Conservation (phyloP, 2,797 vertebrate species). For the Labeo calbasu region DNA sequence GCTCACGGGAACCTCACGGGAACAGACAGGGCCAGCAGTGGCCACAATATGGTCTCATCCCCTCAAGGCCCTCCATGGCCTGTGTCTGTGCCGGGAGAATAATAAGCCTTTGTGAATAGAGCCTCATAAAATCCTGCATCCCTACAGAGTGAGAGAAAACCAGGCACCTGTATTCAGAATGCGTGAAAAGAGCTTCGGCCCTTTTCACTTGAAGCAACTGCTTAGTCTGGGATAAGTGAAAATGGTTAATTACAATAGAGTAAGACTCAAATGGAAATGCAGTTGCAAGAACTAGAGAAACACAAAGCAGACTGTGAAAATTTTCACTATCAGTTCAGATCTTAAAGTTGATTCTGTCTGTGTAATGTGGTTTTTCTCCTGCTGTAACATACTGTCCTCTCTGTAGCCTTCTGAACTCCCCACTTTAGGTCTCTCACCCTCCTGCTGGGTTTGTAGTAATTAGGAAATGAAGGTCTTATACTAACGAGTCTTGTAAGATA, state of each 20-base stretch:
- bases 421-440: slow-evolving; percentile 30
- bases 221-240: slow-evolving; percentile 41
- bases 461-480: slow-evolving; percentile 65
- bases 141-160: slow-evolving; percentile 57
- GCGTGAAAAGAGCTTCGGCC: slow-evolving; percentile 67
- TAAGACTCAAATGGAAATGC: background rate
- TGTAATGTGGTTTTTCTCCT: background rate
- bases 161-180: slow-evolving; percentile 69
- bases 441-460: slow-evolving; percentile 70
- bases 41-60: slow-evolving; percentile 33
- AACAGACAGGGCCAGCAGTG: slow-evolving; percentile 28
- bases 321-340: background rate
- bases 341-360: background rate
- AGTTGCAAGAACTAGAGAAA: background rate
- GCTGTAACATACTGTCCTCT: slow-evolving; percentile 40
- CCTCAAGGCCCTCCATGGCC: slow-evolving; percentile 33
- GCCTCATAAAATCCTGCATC: slow-evolving; percentile 48
- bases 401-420: slow-evolving; percentile 3
- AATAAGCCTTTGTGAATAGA: slow-evolving; percentile 53
- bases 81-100: slow-evolving; percentile 47
- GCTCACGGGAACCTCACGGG: slow-evolving; percentile 20
- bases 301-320: background rate
- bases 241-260: background rate
- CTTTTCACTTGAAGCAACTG: slow-evolving; percentile 63
- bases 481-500: slow-evolving; percentile 72